Evolutionary conservation across 2,888 invertebrate species (phyloP).

Genomic region (Hemaris fuciformis): DNA sequence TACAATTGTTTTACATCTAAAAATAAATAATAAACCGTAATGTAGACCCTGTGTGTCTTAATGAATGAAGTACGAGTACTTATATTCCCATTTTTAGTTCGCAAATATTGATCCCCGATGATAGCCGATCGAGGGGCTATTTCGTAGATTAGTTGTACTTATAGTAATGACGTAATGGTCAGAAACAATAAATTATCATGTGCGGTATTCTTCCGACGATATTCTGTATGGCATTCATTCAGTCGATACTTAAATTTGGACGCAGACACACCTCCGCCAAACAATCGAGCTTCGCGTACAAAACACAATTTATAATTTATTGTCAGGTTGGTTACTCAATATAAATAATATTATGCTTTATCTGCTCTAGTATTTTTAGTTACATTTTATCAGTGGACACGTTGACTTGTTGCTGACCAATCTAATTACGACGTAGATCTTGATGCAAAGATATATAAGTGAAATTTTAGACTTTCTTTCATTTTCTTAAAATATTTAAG

Average conservation of each 20-base stretch:
- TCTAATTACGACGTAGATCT: neutral
- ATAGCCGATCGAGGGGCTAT: too few relatives aligned
- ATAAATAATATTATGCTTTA: neutral
- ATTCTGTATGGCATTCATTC: constrained; percentile 25
- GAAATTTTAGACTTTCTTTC: neutral
- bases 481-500: neutral
- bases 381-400: neutral
- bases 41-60: too few relatives aligned
- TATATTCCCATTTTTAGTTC: neutral
- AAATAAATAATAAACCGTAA: too few relatives aligned
- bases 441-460: neutral
- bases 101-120: neutral
- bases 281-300: neutral
- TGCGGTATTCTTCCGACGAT: constrained; percentile 45
- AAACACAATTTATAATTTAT: neutral
- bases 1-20: too few relatives aligned
- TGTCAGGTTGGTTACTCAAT: constrained; percentile 4
- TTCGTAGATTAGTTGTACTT: constrained; percentile 22
- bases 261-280: constrained; percentile 35
- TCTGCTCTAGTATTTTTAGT: neutral
- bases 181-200: constrained; percentile 21
- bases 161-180: constrained; percentile 41
- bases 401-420: neutral
- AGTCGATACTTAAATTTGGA: constrained; percentile 47
- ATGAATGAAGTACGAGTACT: too few relatives aligned